Conservation (phyloP, 2,797 vertebrate species). For the Pterois miles region DNA sequence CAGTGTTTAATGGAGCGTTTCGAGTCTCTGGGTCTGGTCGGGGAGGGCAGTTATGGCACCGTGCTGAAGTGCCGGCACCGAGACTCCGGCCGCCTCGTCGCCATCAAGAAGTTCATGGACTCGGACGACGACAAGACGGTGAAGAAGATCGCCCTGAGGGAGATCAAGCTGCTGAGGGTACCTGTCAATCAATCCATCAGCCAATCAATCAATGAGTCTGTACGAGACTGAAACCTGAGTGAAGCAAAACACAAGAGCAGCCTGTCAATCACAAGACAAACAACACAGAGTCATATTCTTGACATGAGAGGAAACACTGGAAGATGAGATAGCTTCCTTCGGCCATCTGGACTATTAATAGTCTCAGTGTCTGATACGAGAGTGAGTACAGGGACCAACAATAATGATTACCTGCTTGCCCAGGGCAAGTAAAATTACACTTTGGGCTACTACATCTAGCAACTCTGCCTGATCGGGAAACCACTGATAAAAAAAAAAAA, state of each 20-base stretch:
- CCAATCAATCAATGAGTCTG: neutral
- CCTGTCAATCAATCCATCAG: slow-evolving; percentile 26
- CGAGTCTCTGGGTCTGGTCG: slow-evolving; percentile 87
- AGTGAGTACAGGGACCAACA: too few species aligned
- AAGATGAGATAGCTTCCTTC: neutral
- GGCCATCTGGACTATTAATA: neutral
- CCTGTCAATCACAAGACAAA: slow-evolving; percentile 25
- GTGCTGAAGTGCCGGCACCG: slow-evolving; percentile 89
- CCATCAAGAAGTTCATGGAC: slow-evolving; percentile 91
- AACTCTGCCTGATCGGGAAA: too few species aligned
- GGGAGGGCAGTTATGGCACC: slow-evolving; percentile 89
- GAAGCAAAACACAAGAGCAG: too few species aligned
- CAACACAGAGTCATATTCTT: neutral
- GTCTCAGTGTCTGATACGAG: neutral
- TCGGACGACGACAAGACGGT: slow-evolving; percentile 87
- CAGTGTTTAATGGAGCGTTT: slow-evolving; percentile 87
- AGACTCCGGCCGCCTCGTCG: slow-evolving; percentile 86
- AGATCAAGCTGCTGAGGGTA: slow-evolving; percentile 90
- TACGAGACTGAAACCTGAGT: slow-evolving; percentile 32
- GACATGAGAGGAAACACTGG: neutral
- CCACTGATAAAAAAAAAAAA: too few species aligned
- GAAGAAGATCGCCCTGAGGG: slow-evolving; percentile 89
- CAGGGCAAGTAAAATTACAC: too few species aligned
- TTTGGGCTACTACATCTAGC: too few species aligned
- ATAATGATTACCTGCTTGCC: too few species aligned